Base-by-base conservation (phyloP, 2,113 vertebrate genomes). In the Collichthys lucidus region DNA sequence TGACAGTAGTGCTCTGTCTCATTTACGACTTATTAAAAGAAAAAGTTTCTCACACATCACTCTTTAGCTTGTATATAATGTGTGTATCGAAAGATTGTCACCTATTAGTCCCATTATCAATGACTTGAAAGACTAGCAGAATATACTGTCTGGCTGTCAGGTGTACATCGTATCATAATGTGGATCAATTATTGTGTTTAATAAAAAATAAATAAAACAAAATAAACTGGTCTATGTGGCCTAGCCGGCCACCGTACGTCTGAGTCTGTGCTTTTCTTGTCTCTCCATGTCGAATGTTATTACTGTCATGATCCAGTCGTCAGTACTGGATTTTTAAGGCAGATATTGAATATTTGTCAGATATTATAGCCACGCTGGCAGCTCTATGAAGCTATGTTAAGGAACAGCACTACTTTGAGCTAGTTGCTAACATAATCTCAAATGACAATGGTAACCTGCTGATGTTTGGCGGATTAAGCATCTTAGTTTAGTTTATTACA, bases 171-270 rank as follows among this genome's bases (percentile, higher is more conserved):
- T 91, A 89, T 89, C 84, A 92, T 92, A 78, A 82, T 90, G 92
- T 94, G 92, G 73, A 87, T 92, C 81, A 49, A 87, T 86, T 91
- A 90, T 87, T 92, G 93, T 94, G 93, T 94, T 94, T 94, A 93
- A 81, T 93, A 92, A 90, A 89, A 91, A 86, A 81, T 93, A 92
- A 90, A 89, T 91, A 86, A 79, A 87, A 86, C 72, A 55, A 88
- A 94, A 94, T 88, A 89, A 92, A 87, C 81, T 83, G 79, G 61
- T 90, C 85, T 90, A 73, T 82, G 88, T 92, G 93, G 90, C 86
- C 70, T 26, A 53, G 72, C 70, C 56, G 82, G 88, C 80, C 83
- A 87, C 88, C 79, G 1, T 92, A 90, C 83, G 72, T 77, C 68
- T 68, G 78, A 61, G 74, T 86, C 77, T 77, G 74, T 46, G 61